A percentile compares a stretch with the other conserved stretches of the same genome.
phyloP scores from a whole-genome alignment of 2,113 vertebrate species.

The Pontoporia blainvillei region DNA sequence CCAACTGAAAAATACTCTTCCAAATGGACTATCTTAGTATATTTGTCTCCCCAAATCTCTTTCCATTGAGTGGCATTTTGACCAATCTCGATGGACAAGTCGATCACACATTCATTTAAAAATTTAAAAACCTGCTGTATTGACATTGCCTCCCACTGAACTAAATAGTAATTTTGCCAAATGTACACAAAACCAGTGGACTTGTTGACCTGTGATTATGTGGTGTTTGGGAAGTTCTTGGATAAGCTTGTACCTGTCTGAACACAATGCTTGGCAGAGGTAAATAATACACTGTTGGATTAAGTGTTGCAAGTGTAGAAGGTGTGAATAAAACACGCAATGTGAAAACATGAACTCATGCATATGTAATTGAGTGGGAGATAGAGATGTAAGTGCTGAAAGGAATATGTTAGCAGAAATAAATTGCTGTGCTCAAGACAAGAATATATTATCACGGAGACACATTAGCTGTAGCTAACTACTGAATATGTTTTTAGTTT shows the following conservation, averaged over 20 bases:
- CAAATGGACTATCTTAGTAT: background rate
- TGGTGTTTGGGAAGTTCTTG: background rate
- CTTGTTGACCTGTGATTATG: background rate
- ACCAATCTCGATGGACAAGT: background rate
- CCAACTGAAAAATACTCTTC: background rate
- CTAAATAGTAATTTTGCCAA: background rate
- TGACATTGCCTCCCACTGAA: background rate
- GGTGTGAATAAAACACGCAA: conserved; percentile 5
- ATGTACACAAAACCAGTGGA: background rate
- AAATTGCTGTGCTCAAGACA: background rate
- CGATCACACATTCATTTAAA: background rate
- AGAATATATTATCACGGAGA: background rate
- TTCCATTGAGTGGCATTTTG: background rate
- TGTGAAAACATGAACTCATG: conserved; percentile 34
- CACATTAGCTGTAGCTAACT: background rate
- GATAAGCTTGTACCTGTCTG: background rate
- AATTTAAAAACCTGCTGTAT: background rate
- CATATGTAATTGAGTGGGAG: background rate
- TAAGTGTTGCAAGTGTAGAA: background rate
- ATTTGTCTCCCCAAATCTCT: background rate
- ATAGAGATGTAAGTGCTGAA: background rate
- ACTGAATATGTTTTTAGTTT: background rate
- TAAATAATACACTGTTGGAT: background rate
- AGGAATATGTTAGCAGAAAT: background rate
- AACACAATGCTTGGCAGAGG: conserved; percentile 17